Evolutionary conservation across 2,797 vertebrate species (phyloP), one percentile per base, ranked within the genome.

Genomic region (Leptoclinus maculatus): DNA sequence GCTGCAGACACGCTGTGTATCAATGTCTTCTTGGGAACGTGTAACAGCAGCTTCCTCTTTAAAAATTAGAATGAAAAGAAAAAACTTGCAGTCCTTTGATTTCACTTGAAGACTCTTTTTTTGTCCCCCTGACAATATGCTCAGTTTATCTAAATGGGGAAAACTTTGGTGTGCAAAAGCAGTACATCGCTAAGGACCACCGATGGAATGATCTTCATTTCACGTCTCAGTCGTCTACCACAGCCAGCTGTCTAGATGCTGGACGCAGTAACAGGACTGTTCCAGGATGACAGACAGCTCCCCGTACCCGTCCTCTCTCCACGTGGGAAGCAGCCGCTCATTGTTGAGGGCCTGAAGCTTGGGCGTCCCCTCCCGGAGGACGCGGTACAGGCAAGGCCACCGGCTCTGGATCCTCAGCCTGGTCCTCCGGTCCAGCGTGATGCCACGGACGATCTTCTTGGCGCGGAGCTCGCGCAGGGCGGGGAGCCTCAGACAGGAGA

Each of bases 161-260:
- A 64, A 32, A 34, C 17, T 53, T 29, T 14, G 29, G 34, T 34
- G 2, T 47, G 12, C 43, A 60, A 73, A 78, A 64, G 13, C 32
- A 53, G 62, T 3, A 12, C 45, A 49, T 36, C 27, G 7, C 45
- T 71, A 43, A 53, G n/a, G 16, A 45, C 2, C n/a, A 38, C 19
- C 11, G 21, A 7, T 54, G 11, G 57, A 53, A 58, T 49, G 77
- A 41, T 11, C 21, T 59, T 78, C 12, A 51, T 39, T 68, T n/a
- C 32, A 10, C 16, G 45, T 51, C 56, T n/a, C 14, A 27, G 45
- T 13, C 53, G 58, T 56, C 92, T 91, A 96, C 95, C 95, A 96
- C 2, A 96, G 88, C 96, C 96, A 97, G 71, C 95, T 96, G 86
- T 97, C 96, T 2, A 96, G 90, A 87, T 97, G 96, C 74, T 95